phyloP scores from a whole-genome alignment of 2,888 invertebrate species.

The Amiota communis region DNA sequence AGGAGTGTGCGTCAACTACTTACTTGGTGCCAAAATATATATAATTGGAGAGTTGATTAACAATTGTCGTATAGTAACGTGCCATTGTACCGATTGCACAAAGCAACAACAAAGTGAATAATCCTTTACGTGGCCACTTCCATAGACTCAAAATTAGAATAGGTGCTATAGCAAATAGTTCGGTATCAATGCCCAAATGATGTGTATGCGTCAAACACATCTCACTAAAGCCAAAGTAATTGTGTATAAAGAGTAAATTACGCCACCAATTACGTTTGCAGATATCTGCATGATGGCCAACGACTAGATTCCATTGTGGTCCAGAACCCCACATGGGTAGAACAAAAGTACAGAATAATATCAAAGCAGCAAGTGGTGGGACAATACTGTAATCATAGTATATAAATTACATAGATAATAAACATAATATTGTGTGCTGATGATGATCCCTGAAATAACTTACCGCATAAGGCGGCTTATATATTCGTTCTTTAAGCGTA shows the following conservation, averaged over 20 bases:
- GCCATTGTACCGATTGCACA: slow-evolving; percentile 77
- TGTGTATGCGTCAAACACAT: slow-evolving; percentile 84
- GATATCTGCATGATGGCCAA: slow-evolving; percentile 79
- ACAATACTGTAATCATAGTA: slow-evolving; percentile 74
- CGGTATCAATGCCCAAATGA: slow-evolving; percentile 82
- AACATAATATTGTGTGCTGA: background rate
- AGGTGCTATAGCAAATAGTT: slow-evolving; percentile 79
- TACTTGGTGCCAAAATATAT: slow-evolving; percentile 82
- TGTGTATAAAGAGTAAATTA: slow-evolving; percentile 81
- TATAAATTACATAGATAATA: background rate
- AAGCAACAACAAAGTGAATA: slow-evolving; percentile 72
- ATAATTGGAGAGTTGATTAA: slow-evolving; percentile 78
- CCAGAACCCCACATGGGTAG: slow-evolving; percentile 78
- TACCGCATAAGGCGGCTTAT: slow-evolving; percentile 77
- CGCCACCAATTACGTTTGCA: slow-evolving; percentile 83
- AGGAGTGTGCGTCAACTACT: slow-evolving; percentile 72
- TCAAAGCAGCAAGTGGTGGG: slow-evolving; percentile 78
- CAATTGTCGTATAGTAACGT: slow-evolving; percentile 78
- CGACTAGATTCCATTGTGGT: slow-evolving; percentile 81
- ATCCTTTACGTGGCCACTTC: slow-evolving; percentile 77
- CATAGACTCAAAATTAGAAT: slow-evolving; percentile 76
- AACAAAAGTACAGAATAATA: slow-evolving; percentile 80
- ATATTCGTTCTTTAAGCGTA: slow-evolving; percentile 78
- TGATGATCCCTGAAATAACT: slow-evolving; percentile 53
- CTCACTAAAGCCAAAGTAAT: slow-evolving; percentile 82